phyloP scores from a whole-genome alignment of 92 coral and sea anemone species.

The Porites cylindrica region DNA sequence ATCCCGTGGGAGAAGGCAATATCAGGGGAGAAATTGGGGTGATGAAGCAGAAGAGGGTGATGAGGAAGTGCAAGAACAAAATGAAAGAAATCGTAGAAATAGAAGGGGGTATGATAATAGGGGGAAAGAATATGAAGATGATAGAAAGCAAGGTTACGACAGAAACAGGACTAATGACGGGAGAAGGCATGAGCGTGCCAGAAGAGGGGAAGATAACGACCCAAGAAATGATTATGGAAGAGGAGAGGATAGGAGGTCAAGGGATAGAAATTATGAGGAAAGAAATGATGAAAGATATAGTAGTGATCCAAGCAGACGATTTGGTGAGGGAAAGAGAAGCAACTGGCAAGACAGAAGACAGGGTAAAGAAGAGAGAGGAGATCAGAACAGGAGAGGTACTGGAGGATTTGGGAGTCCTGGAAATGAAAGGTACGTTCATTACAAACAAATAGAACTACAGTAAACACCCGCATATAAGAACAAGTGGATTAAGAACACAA shows the following conservation, averaged over 20 bases:
- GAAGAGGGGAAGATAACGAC: conserved; percentile 29
- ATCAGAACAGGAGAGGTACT: background rate
- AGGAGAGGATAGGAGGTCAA: conserved; percentile 25
- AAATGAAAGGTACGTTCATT: conserved; percentile 11
- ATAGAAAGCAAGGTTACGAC: conserved; percentile 16
- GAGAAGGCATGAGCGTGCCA: conserved; percentile 18
- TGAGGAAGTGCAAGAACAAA: background rate
- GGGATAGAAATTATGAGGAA: conserved; percentile 16
- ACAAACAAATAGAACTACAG: background rate
- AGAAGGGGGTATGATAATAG: conserved; percentile 28
- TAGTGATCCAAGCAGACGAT: conserved; percentile 7
- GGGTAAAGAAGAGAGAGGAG: background rate
- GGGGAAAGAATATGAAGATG: conserved; percentile 8
- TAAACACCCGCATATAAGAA: too few relatives aligned
- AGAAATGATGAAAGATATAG: conserved; percentile 17
- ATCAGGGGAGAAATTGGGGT: conserved; percentile 21
- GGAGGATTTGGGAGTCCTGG: conserved; percentile 44
- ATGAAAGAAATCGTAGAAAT: conserved; percentile 35
- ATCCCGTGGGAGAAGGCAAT: conserved; percentile 8
- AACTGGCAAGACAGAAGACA: conserved; percentile 12
- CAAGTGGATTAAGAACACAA: too few relatives aligned
- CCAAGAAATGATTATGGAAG: conserved; percentile 16
- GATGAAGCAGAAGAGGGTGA: conserved; percentile 24
- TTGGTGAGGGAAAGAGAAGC: conserved; percentile 30
- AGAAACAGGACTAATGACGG: conserved; percentile 4